Evolutionary conservation across 2,797 vertebrate species (phyloP).

Genomic region (Anguilla marmorata): DNA sequence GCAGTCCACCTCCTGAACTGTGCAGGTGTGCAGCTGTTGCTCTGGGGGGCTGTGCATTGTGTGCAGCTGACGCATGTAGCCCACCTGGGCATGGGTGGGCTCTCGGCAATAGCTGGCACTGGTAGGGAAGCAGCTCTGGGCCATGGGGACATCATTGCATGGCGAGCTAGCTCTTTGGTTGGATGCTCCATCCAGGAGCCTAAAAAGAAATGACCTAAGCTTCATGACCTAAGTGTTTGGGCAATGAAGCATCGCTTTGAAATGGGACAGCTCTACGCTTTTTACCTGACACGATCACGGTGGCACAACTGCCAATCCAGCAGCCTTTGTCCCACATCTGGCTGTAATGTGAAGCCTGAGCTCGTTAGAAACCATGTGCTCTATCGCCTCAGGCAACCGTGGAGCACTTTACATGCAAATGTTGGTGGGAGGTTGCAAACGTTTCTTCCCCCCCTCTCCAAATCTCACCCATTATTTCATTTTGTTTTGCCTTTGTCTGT

Average conservation of each 20-base stretch:
- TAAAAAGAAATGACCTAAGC: not conserved
- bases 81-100: too few relatives aligned
- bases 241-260: not conserved
- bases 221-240: not conserved
- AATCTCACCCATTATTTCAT: not conserved
- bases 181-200: too few relatives aligned
- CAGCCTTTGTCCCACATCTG: not conserved
- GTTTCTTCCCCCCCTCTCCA: not conserved
- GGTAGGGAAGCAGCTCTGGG: too few relatives aligned
- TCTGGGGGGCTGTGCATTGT: too few relatives aligned
- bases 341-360: not conserved
- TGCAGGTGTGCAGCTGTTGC: too few relatives aligned
- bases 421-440: not conserved
- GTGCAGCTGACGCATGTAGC: too few relatives aligned
- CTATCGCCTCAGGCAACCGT: not conserved
- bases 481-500: not conserved
- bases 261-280: not conserved
- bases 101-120: too few relatives aligned
- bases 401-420: constrained; percentile 3
- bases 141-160: too few relatives aligned
- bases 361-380: not conserved
- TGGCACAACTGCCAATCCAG: not conserved
- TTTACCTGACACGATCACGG: not conserved
- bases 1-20: too few relatives aligned
- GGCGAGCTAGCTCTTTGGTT: too few relatives aligned